Percentiles rank a stretch among this genome's conserved stretches.
Conservation (phyloP, 2,113 vertebrate species). For the Hippocampus comes region DNA sequence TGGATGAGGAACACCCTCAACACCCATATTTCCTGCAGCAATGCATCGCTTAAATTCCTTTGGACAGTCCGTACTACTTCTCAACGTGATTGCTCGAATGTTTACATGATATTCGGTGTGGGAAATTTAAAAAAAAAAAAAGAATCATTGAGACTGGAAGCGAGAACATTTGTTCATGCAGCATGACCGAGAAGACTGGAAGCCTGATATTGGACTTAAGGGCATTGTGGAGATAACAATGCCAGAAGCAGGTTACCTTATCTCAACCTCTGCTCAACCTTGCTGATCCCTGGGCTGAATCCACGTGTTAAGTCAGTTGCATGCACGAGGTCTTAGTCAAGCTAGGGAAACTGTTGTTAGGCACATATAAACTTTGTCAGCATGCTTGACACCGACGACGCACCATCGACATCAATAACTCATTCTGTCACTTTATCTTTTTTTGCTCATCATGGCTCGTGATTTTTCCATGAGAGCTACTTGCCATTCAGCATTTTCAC, state of each 20-base stretch:
- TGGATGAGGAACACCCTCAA: slow-evolving; percentile 2
- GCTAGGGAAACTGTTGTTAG: not conserved
- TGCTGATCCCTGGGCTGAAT: slow-evolving; percentile 27
- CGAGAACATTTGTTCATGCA: slow-evolving; percentile 36
- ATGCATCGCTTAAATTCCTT: slow-evolving; percentile 32
- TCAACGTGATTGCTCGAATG: slow-evolving; percentile 44
- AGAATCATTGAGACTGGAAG: slow-evolving; percentile 48
- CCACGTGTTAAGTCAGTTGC: slow-evolving; percentile 11
- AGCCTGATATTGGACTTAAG: slow-evolving; percentile 30
- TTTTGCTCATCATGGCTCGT: too few species aligned
- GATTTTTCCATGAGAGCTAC: too few species aligned
- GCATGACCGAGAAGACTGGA: slow-evolving; percentile 20
- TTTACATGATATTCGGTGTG: slow-evolving; percentile 40
- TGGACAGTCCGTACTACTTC: slow-evolving; percentile 41
- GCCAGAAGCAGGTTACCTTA: slow-evolving; percentile 39
- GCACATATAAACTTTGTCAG: not conserved
- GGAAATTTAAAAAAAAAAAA: slow-evolving; percentile 48
- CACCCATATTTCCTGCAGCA: not conserved
- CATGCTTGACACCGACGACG: not conserved
- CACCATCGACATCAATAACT: not conserved
- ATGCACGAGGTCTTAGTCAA: slow-evolving; percentile 14
- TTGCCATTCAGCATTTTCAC: too few species aligned
- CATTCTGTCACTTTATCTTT: not conserved
- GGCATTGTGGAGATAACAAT: slow-evolving; percentile 25
- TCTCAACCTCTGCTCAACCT: slow-evolving; percentile 36